Percentiles rank a stretch among this genome's conserved stretches.
Conservation (phyloP, 2,888 invertebrate genomes). For the Crematogaster levior region DNA sequence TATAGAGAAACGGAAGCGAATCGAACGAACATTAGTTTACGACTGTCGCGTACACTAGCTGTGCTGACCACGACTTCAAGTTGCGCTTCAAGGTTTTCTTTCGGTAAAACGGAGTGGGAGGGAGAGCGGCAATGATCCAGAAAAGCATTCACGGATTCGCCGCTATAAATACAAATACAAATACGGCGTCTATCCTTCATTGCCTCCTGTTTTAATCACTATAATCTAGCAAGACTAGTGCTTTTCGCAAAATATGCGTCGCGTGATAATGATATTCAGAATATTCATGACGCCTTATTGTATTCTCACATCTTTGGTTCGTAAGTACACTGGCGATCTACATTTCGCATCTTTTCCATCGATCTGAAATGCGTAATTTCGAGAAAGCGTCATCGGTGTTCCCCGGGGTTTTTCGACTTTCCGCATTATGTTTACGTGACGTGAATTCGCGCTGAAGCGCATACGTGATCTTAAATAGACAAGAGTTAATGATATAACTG, state of each 20-base stretch:
- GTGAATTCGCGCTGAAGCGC: background rate
- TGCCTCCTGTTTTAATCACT: background rate
- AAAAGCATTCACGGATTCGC: conserved; percentile 43
- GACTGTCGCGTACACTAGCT: conserved; percentile 36
- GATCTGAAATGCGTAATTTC: conserved; percentile 7
- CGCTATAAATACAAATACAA: conserved; percentile 64
- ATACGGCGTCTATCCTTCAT: conserved; percentile 7
- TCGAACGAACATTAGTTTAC: background rate
- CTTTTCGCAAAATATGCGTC: background rate
- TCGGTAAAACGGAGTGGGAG: conserved; percentile 27
- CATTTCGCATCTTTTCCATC: background rate
- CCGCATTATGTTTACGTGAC: background rate
- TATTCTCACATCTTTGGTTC: background rate
- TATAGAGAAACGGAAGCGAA: background rate
- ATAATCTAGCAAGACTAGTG: background rate
- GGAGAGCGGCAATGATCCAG: conserved; percentile 65
- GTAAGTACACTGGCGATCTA: background rate
- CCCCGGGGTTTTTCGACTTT: background rate
- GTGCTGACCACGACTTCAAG: conserved; percentile 31
- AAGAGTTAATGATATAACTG: background rate
- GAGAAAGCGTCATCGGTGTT: conserved; percentile 2
- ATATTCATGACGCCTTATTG: conserved; percentile 36
- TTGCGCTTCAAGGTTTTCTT: conserved; percentile 57
- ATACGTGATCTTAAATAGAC: background rate
- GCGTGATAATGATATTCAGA: conserved; percentile 10